Percentiles rank a stretch among this genome's conserved stretches.
phyloP scores from a whole-genome alignment of 2,113 vertebrate genomes.

The Fukomys damarensis region DNA sequence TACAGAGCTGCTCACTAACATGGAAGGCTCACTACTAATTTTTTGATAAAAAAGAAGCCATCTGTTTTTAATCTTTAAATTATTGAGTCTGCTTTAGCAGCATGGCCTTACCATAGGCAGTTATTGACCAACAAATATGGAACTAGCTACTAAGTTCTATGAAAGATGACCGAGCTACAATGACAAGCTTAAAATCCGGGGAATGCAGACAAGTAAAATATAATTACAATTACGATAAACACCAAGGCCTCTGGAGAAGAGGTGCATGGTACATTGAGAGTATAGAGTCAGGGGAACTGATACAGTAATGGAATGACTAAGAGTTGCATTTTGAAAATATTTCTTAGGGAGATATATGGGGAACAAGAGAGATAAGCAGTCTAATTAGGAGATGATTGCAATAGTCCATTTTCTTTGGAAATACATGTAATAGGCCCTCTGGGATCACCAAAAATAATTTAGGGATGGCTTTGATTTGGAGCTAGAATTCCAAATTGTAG shows the following conservation, averaged over 20 bases:
- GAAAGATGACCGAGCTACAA: background rate
- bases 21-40: background rate
- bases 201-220: background rate
- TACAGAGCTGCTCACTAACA: background rate
- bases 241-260: background rate
- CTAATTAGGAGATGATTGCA: background rate
- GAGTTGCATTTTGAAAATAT: background rate
- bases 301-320: background rate
- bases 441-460: background rate
- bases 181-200: background rate
- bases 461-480: background rate
- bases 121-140: background rate
- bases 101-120: background rate
- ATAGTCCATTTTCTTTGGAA: background rate
- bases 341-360: background rate
- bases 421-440: background rate
- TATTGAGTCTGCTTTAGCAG: background rate
- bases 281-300: background rate
- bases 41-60: conserved; percentile 19
- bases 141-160: background rate
- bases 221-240: background rate
- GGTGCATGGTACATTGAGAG: background rate
- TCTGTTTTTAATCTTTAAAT: background rate
- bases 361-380: background rate
- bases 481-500: background rate